These are phyloP conservation scores for Steatornis caripensis DNA, from an alignment of 2,113 vertebrate species.

Conservation along the genomic window DNA sequence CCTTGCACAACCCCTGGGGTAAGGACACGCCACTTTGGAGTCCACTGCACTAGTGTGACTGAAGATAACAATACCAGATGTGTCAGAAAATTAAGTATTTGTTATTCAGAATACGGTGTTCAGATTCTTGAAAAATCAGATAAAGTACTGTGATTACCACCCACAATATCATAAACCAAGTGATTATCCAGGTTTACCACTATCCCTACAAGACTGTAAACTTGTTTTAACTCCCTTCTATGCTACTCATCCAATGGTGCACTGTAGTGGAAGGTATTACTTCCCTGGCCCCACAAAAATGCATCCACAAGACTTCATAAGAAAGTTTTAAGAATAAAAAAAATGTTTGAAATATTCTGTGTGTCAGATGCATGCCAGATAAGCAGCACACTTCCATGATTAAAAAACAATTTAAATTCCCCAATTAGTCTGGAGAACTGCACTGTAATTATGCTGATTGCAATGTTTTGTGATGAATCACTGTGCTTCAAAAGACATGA, in stretches of 20 bases:
- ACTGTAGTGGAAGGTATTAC: background rate
- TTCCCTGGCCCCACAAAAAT: background rate
- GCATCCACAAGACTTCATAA: background rate
- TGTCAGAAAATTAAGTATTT: background rate
- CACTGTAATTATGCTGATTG: background rate
- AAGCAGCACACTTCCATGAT: background rate
- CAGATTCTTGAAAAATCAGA: background rate
- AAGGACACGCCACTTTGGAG: background rate
- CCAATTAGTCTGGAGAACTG: background rate
- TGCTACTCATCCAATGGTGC: background rate
- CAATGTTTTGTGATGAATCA: background rate
- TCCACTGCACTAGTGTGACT: background rate
- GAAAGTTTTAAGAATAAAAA: background rate
- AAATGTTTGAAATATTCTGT: background rate
- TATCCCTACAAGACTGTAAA: background rate
- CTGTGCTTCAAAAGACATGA: background rate
- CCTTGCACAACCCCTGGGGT: background rate
- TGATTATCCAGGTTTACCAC: background rate
- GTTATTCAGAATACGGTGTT: background rate
- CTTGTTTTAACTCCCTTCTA: background rate
- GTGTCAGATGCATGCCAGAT: background rate
- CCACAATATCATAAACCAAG: background rate
- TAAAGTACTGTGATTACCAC: background rate
- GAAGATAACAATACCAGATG: background rate
- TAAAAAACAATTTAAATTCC: background rate